These are phyloP conservation scores for Chloroclystis v-ata DNA, from an alignment of 2,888 invertebrate species.

Conservation along the genomic window DNA sequence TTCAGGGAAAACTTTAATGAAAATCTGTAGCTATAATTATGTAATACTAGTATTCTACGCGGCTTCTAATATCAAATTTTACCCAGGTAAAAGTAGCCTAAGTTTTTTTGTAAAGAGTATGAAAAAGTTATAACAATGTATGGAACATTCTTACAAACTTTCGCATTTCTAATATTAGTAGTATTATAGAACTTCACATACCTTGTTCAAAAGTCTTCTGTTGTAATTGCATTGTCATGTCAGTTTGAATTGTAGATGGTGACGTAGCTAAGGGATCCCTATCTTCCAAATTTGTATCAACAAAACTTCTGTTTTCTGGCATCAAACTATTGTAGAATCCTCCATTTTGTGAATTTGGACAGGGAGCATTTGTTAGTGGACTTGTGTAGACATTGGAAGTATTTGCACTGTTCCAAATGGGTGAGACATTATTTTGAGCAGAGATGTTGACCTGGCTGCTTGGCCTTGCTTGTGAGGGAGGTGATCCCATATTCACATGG, in stretches of 20 bases:
- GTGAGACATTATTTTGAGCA: slow-evolving; percentile 69
- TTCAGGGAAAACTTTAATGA: too few relatives aligned
- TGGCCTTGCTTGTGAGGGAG: slow-evolving; percentile 75
- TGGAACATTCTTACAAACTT: too few relatives aligned
- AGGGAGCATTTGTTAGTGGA: slow-evolving; percentile 55
- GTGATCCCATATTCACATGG: slow-evolving; percentile 79
- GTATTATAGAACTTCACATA: slow-evolving; percentile 4
- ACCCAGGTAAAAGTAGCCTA: too few relatives aligned
- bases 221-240: slow-evolving; percentile 52
- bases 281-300: slow-evolving; percentile 58
- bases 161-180: too few relatives aligned
- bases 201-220: slow-evolving; percentile 53
- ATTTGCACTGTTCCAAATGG: slow-evolving; percentile 67
- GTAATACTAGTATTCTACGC: too few relatives aligned
- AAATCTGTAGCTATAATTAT: too few relatives aligned
- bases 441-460: slow-evolving; percentile 66
- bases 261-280: slow-evolving; percentile 73
- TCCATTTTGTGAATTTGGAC: slow-evolving; percentile 68
- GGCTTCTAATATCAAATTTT: too few relatives aligned
- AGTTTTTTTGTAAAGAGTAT: too few relatives aligned
- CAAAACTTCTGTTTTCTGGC: slow-evolving; percentile 62
- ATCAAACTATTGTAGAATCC: slow-evolving; percentile 68
- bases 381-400: slow-evolving; percentile 62
- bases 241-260: slow-evolving; percentile 48
- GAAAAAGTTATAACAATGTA: too few relatives aligned